Evolutionary conservation across 2,113 vertebrate species (phyloP).

Genomic region (Pholis gunnellus): DNA sequence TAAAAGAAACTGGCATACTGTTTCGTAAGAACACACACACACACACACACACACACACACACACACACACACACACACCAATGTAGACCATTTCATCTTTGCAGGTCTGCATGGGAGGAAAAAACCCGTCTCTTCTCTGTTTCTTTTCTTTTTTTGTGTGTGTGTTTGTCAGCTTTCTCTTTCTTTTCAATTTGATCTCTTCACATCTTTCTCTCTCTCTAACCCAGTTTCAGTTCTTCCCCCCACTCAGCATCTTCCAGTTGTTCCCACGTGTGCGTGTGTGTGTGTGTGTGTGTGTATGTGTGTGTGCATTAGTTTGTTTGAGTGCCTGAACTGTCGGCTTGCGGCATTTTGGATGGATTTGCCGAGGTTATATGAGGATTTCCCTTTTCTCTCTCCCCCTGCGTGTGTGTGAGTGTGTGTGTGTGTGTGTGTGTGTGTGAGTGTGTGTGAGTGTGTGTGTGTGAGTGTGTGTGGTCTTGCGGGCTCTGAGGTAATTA

Average conservation of each 20-base stretch:
- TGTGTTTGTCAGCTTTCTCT: not conserved
- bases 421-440: constrained; percentile 29
- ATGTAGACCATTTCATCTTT: constrained; percentile 13
- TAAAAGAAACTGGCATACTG: not conserved
- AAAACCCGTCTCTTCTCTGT: constrained; percentile 1
- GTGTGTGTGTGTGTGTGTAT: constrained; percentile 8
- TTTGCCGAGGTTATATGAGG: constrained; percentile 65
- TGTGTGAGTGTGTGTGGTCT: constrained; percentile 31
- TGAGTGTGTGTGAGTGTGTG: constrained; percentile 11
- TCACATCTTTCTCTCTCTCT: constrained; percentile 7
- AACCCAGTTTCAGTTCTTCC: constrained; percentile 22
- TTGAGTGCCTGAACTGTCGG: constrained; percentile 38
- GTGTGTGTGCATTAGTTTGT: constrained; percentile 1
- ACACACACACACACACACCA: constrained; percentile 8
- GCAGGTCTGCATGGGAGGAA: constrained; percentile 20
- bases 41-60: constrained; percentile 7
- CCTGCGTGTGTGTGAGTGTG: constrained; percentile 2
- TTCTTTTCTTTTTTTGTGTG: not conserved
- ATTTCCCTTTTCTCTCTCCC: constrained; percentile 38
- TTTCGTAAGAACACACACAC: not conserved
- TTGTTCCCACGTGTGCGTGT: constrained; percentile 22
- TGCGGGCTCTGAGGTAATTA: constrained; percentile 66
- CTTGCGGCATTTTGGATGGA: constrained; percentile 58
- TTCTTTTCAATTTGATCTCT: not conserved
- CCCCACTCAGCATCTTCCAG: constrained; percentile 35